These are phyloP conservation scores for Trichosurus vulpecula DNA, from an alignment of 2,797 vertebrate species.

Conservation along the genomic window DNA sequence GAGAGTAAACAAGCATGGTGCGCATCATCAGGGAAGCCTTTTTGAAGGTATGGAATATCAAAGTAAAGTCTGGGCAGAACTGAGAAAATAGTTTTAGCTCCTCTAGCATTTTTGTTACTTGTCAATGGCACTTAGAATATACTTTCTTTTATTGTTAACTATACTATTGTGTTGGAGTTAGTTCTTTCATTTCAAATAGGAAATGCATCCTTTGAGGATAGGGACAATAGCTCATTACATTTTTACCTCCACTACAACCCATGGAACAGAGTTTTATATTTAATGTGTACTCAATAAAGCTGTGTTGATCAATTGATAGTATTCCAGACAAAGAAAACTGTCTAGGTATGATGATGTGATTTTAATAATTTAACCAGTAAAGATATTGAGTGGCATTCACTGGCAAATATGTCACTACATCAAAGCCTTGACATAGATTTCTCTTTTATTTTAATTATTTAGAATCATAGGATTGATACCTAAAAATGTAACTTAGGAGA, in stretches of 20 bases:
- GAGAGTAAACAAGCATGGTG: background rate
- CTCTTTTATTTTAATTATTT: background rate
- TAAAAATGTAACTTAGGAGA: background rate
- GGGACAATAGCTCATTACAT: background rate
- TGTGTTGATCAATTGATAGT: background rate
- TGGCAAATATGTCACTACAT: background rate
- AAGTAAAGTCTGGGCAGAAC: background rate
- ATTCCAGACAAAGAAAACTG: background rate
- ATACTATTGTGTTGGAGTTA: background rate
- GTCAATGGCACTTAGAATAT: background rate
- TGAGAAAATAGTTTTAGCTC: background rate
- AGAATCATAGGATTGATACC: background rate
- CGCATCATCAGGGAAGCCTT: background rate
- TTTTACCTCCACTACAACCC: no score
- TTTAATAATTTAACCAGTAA: constrained; percentile 35
- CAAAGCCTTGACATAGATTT: background rate
- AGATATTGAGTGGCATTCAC: constrained; percentile 4
- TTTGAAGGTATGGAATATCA: background rate
- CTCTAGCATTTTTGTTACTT: background rate
- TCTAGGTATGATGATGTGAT: background rate
- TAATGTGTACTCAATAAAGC: background rate
- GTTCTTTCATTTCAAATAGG: background rate
- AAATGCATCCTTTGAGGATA: background rate
- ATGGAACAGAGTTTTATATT: background rate
- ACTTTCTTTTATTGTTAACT: background rate